Evolutionary conservation across 2,888 invertebrate species (phyloP).

Genomic region (Cecidostiba fungosa): DNA sequence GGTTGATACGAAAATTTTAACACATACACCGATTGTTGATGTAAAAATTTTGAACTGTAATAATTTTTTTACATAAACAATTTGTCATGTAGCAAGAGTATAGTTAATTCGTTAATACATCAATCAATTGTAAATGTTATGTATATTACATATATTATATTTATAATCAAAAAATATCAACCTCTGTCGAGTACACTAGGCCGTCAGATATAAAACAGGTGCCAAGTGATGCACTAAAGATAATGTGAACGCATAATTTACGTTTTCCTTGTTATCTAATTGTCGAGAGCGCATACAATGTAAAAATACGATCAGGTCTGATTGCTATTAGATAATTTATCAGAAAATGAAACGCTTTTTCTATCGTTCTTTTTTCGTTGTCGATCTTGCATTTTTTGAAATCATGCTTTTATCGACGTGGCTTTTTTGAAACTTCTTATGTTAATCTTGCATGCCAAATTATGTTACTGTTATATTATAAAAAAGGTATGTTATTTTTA

Average conservation of each 20-base stretch:
- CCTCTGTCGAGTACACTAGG: conserved; percentile 58
- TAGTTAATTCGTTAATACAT: conserved; percentile 14
- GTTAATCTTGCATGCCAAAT: background rate
- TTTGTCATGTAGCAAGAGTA: background rate
- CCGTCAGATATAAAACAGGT: conserved; percentile 70
- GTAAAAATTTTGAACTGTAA: conserved; percentile 26
- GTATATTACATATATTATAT: conserved; percentile 50
- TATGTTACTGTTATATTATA: background rate
- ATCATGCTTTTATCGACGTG: background rate
- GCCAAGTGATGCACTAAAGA: conserved; percentile 74
- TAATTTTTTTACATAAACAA: conserved; percentile 34
- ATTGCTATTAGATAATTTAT: conserved; percentile 9
- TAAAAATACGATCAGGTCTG: conserved; percentile 27
- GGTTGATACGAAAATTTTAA: conserved; percentile 45
- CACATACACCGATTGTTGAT: conserved; percentile 22
- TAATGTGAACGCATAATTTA: conserved; percentile 60
- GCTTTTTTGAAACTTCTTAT: conserved; percentile 3
- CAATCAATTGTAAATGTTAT: conserved; percentile 56
- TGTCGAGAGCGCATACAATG: conserved; percentile 41
- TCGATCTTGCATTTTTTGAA: conserved; percentile 38
- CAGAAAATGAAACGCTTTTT: conserved; percentile 12
- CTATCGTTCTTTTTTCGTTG: background rate
- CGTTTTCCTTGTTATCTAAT: conserved; percentile 57
- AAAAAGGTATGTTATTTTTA: background rate
- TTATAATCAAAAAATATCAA: conserved; percentile 50